A percentile compares a stretch with the other conserved stretches of the same genome.
Conservation (phyloP, 92 coral and sea anemone species). For the Porites evermanni region DNA sequence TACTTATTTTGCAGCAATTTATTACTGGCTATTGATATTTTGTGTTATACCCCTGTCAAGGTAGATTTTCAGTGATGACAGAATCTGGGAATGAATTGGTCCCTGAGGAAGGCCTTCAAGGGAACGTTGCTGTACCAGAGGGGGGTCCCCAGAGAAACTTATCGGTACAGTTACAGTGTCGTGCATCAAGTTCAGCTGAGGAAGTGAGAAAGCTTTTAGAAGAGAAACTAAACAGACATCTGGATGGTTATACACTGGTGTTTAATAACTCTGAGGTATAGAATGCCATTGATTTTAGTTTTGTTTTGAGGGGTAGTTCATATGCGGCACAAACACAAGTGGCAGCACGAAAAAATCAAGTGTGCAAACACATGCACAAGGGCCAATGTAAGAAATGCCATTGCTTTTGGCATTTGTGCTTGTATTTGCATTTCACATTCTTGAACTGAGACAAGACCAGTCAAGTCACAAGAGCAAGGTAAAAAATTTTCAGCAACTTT, state of each 20-base stretch:
- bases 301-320: too few relatives aligned
- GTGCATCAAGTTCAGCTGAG: constrained; percentile 45
- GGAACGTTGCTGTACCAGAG: constrained; percentile 1
- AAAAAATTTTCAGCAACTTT: too few relatives aligned
- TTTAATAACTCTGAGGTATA: constrained; percentile 58
- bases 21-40: background rate
- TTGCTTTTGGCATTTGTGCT: too few relatives aligned
- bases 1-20: background rate
- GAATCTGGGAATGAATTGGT: constrained; percentile 1
- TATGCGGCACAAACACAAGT: too few relatives aligned
- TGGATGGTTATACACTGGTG: constrained; percentile 44
- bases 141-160: constrained; percentile 5
- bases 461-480: too few relatives aligned
- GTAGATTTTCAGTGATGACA: background rate
- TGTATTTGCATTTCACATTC: too few relatives aligned
- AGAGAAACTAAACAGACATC: constrained; percentile 61
- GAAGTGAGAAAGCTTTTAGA: constrained; percentile 56
- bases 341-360: too few relatives aligned
- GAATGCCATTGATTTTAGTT: background rate
- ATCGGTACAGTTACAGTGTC: constrained; percentile 32
- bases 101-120: constrained; percentile 3
- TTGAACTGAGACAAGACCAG: too few relatives aligned
- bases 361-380: too few relatives aligned
- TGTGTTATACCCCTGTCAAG: background rate
- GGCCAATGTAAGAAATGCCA: too few relatives aligned